Evolutionary conservation across 2,888 invertebrate species (phyloP).

Genomic region (Eurois occulta): DNA sequence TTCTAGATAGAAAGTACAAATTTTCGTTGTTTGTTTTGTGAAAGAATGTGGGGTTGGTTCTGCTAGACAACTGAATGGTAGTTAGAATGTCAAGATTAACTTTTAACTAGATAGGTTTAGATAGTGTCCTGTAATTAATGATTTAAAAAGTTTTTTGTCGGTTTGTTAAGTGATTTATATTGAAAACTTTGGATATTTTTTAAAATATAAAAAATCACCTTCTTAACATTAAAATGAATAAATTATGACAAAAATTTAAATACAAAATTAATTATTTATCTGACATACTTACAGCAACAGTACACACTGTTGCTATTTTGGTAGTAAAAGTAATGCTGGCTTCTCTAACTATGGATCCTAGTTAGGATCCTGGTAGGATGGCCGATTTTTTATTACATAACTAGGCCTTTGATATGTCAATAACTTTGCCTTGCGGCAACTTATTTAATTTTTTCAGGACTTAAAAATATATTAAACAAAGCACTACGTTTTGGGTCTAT

Average conservation of each 20-base stretch:
- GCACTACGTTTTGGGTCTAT: neutral
- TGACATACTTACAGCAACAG: too few species aligned
- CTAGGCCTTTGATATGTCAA: neutral
- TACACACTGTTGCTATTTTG: too few species aligned
- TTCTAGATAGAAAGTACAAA: neutral
- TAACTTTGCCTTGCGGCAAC: neutral
- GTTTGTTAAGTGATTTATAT: neutral
- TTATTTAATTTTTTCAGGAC: neutral
- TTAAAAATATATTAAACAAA: neutral
- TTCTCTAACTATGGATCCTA: neutral
- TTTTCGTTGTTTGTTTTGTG: conserved; percentile 7
- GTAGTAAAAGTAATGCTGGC: neutral
- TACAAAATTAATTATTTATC: neutral
- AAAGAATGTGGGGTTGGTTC: neutral
- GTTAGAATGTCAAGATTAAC: neutral
- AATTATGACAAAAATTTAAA: neutral
- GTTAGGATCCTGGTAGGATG: neutral
- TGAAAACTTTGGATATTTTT: neutral
- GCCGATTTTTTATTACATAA: neutral
- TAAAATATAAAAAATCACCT: neutral
- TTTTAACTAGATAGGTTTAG: neutral
- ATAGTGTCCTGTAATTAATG: neutral
- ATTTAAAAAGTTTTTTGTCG: neutral
- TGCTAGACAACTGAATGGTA: neutral
- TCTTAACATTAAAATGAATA: neutral